These are phyloP conservation scores for Boloria selene DNA, from an alignment of 2,888 invertebrate species.

Conservation along the genomic window DNA sequence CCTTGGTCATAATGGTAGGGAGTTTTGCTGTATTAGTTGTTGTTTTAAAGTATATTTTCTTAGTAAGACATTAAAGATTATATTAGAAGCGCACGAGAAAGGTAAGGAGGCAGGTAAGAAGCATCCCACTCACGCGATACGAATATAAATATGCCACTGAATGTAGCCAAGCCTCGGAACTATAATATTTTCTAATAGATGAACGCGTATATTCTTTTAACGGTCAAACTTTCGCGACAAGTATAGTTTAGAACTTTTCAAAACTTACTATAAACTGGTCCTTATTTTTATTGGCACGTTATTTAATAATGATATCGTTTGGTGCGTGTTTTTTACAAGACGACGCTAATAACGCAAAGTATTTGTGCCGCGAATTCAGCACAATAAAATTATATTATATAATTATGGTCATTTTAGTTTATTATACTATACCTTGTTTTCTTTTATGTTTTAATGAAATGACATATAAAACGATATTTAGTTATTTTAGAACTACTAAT, in stretches of 20 bases:
- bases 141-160: constrained; percentile 54
- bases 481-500: too few relatives aligned
- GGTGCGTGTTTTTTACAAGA: background rate
- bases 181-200: constrained; percentile 72
- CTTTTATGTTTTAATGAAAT: background rate
- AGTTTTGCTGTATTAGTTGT: constrained; percentile 48
- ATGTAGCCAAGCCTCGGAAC: constrained; percentile 50
- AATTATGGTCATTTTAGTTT: background rate
- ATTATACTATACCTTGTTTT: background rate
- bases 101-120: constrained; percentile 42
- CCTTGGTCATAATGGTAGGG: constrained; percentile 63
- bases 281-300: constrained; percentile 32
- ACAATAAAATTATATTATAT: background rate
- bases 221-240: constrained; percentile 70
- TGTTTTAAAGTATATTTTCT: constrained; percentile 52
- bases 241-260: constrained; percentile 46
- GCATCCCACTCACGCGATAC: constrained; percentile 52
- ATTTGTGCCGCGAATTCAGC: background rate
- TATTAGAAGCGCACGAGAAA: constrained; percentile 45
- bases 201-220: constrained; percentile 76
- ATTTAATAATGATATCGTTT: constrained; percentile 24
- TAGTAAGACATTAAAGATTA: constrained; percentile 49
- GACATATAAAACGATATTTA: too few relatives aligned
- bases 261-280: constrained; percentile 35
- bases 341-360: background rate